Evolutionary conservation across 2,888 invertebrate genomes (phyloP).

Genomic region (Ormyrus thymus): DNA sequence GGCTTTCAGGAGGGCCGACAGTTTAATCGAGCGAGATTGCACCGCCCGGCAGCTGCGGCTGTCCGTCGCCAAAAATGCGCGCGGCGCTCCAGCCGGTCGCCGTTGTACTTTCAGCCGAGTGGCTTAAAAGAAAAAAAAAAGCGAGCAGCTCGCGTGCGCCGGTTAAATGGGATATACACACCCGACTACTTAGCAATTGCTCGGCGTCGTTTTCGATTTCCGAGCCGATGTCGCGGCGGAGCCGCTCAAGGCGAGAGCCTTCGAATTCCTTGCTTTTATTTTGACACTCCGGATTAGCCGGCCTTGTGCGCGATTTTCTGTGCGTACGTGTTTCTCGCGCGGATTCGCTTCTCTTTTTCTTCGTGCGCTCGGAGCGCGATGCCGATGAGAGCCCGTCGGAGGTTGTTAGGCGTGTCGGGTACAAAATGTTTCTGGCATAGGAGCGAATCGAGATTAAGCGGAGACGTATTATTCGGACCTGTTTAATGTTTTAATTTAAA

Average conservation of each 20-base stretch:
- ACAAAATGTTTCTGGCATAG: not conserved
- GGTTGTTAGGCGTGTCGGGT: slow-evolving; percentile 9
- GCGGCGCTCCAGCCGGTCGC: not conserved
- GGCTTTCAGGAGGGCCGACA: slow-evolving; percentile 12
- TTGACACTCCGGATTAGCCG: not conserved
- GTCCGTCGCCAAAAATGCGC: not conserved
- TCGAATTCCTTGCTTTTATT: not conserved
- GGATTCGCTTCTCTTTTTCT: not conserved
- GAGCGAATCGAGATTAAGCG: too few relatives aligned
- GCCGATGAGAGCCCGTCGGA: not conserved
- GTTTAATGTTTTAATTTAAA: too few relatives aligned
- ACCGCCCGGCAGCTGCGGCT: slow-evolving; percentile 8
- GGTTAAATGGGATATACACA: slow-evolving; percentile 10
- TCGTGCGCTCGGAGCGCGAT: too few relatives aligned
- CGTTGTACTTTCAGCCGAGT: not conserved
- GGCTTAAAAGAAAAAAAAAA: not conserved
- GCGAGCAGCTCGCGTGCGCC: not conserved
- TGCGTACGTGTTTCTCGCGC: not conserved
- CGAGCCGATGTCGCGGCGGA: not conserved
- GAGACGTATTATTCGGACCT: too few relatives aligned
- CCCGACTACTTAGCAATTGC: slow-evolving; percentile 18
- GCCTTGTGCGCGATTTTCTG: not conserved
- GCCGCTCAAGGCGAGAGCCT: not conserved
- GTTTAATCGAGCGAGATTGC: slow-evolving; percentile 29
- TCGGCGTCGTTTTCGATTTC: slow-evolving; percentile 24